These are phyloP conservation scores for Nomada fabriciana DNA, from an alignment of 2,888 invertebrate species.

Conservation along the genomic window DNA sequence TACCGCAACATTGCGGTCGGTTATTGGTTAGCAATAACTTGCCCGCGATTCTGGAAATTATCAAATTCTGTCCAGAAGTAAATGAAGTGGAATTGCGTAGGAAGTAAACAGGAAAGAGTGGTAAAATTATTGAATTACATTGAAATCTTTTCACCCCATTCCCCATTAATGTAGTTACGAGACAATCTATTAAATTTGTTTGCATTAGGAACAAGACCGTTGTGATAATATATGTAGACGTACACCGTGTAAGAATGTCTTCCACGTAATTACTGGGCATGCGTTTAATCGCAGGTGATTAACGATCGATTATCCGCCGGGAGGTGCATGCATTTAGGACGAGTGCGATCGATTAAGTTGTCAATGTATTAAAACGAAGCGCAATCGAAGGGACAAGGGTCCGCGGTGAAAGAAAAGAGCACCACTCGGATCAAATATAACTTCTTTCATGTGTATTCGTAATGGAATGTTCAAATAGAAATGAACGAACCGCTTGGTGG, in stretches of 20 bases:
- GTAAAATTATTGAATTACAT: no score
- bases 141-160: no score
- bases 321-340: slow-evolving; percentile 17
- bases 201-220: no score
- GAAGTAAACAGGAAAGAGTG: no score
- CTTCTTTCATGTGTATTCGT: slow-evolving; percentile 5
- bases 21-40: not conserved
- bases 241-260: no score
- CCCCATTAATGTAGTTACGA: no score
- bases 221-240: no score
- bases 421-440: slow-evolving; percentile 9
- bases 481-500: slow-evolving; percentile 14
- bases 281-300: not conserved
- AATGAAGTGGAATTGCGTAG: no score
- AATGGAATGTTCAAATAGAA: slow-evolving; percentile 20
- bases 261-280: no score
- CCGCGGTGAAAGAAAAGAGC: not conserved
- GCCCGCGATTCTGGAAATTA: not conserved
- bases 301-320: not conserved
- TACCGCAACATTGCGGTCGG: not conserved
- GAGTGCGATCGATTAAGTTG: slow-evolving; percentile 17
- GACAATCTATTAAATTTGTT: no score
- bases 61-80: no score
- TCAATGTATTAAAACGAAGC: not conserved
- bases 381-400: not conserved